These are phyloP conservation scores for Cyprinodon variegatus DNA, from an alignment of 2,113 vertebrate genomes.

Conservation along the genomic window DNA sequence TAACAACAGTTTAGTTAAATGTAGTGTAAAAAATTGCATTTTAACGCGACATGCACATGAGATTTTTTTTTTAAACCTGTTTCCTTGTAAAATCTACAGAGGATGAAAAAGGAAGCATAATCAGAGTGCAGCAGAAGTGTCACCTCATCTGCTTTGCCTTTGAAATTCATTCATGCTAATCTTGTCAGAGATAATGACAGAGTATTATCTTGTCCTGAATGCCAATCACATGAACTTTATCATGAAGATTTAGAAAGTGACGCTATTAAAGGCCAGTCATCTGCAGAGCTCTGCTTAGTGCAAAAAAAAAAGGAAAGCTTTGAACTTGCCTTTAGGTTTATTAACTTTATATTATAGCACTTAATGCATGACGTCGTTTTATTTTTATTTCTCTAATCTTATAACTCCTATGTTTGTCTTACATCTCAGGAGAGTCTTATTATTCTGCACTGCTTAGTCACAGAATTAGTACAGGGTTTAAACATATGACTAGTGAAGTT, in stretches of 20 bases:
- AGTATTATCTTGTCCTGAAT: slow-evolving; percentile 12
- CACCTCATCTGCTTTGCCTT: slow-evolving; percentile 9
- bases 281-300: background rate
- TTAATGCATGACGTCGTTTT: background rate
- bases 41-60: background rate
- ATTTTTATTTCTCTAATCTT: background rate
- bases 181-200: slow-evolving; percentile 9
- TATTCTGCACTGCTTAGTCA: no score
- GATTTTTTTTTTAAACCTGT: background rate
- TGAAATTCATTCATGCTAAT: slow-evolving; percentile 21
- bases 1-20: slow-evolving; percentile 15
- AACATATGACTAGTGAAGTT: no score
- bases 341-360: background rate
- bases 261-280: background rate
- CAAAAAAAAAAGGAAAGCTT: background rate
- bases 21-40: background rate
- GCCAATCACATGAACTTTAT: slow-evolving; percentile 29
- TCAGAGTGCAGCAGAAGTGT: slow-evolving; percentile 2
- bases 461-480: no score
- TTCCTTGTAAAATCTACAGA: background rate
- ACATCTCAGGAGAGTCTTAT: background rate
- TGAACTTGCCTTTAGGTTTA: background rate
- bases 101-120: slow-evolving; percentile 6
- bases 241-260: slow-evolving; percentile 6
- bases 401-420: background rate